These are phyloP conservation scores for Rattus rattus DNA, from an alignment of 2,113 vertebrate species.

Conservation along the genomic window DNA sequence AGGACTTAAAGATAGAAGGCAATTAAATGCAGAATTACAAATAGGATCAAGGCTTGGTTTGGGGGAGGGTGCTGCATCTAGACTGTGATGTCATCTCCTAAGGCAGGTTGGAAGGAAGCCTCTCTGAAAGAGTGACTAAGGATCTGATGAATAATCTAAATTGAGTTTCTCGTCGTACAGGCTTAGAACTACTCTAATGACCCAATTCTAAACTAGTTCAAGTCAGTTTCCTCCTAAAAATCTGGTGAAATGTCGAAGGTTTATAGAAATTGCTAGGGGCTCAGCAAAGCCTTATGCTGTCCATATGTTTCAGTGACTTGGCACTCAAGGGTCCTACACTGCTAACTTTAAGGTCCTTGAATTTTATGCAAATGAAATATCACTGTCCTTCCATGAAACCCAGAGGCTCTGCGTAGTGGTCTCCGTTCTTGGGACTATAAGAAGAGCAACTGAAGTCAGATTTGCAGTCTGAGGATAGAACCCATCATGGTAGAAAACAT, in stretches of 20 bases:
- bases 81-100: neutral
- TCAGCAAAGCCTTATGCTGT: neutral
- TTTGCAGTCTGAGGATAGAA: neutral
- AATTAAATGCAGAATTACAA: constrained; percentile 24
- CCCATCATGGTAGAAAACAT: rapidly evolving
- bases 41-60: neutral
- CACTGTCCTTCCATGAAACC: neutral
- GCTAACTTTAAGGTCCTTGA: constrained; percentile 25
- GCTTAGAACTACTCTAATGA: neutral
- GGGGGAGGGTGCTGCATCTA: neutral
- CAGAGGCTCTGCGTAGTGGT: neutral
- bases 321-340: neutral
- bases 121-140: rapidly evolving
- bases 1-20: neutral
- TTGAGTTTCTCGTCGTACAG: neutral
- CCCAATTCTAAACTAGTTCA: neutral
- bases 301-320: neutral
- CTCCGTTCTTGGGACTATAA: neutral
- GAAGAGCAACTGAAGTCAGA: neutral
- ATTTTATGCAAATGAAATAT: constrained; percentile 33
- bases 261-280: constrained; percentile 5
- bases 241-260: neutral
- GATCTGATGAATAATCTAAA: neutral
- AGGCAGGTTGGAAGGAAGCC: neutral
- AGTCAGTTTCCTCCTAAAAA: constrained; percentile 20